Conservation (phyloP, 2,113 vertebrate species). For the crab-eating macaque (Macaca fascicularis) region T2T-MFA8v1.1 NC_088376.1:125715001-125715500, state of each 20-base stretch:
- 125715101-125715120: not conserved
- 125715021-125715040: not conserved
- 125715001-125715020: not conserved
- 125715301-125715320: not conserved
- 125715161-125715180: not conserved
- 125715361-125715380: not conserved
- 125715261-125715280: not conserved
- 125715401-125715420: not conserved
- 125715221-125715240: not conserved
- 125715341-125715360: not conserved
- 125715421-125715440: not conserved
- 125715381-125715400: not conserved
- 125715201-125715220: not conserved
- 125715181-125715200: not conserved
- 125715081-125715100: not conserved
- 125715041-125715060: not conserved
- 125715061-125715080: not conserved
- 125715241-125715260: not conserved
- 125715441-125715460: no score
- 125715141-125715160: not conserved
- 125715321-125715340: not conserved
- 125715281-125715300: not conserved
- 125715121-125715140: not conserved
- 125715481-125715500: no score
- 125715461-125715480: no score